Evolutionary conservation across 2,888 invertebrate genomes (phyloP).

Genomic region (Microchrysa polita): DNA sequence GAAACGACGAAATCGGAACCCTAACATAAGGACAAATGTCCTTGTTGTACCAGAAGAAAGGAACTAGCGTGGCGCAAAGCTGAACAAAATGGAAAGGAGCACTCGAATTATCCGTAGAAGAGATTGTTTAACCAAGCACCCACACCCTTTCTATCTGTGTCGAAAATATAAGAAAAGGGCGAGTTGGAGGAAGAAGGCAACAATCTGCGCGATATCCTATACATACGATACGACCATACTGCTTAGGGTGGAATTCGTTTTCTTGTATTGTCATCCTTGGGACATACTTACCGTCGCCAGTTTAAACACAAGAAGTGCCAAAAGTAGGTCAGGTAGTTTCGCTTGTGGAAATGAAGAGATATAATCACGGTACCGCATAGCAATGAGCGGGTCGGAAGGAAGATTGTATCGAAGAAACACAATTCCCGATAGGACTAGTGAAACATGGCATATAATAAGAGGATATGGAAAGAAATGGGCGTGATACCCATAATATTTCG

Average conservation of each 20-base stretch:
- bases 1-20: not conserved
- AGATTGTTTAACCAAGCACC: too few species aligned
- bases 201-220: not conserved
- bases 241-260: not conserved
- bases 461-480: not conserved
- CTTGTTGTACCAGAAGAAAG: constrained; percentile 8
- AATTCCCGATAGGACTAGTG: not conserved
- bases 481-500: not conserved
- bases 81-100: not conserved
- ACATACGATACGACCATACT: too few species aligned
- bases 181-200: not conserved
- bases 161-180: not conserved
- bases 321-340: constrained; percentile 38
- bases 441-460: not conserved
- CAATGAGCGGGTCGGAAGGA: not conserved
- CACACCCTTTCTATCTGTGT: too few species aligned
- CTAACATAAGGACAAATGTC: constrained; percentile 17
- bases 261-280: not conserved
- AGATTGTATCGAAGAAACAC: not conserved
- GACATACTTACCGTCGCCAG: constrained; percentile 11
- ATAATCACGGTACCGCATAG: not conserved
- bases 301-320: constrained; percentile 14
- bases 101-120: too few species aligned
- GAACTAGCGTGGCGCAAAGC: not conserved
- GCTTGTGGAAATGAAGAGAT: not conserved